These are phyloP conservation scores for Anseranas semipalmata DNA, from an alignment of 2,113 vertebrate species.

Conservation along the genomic window DNA sequence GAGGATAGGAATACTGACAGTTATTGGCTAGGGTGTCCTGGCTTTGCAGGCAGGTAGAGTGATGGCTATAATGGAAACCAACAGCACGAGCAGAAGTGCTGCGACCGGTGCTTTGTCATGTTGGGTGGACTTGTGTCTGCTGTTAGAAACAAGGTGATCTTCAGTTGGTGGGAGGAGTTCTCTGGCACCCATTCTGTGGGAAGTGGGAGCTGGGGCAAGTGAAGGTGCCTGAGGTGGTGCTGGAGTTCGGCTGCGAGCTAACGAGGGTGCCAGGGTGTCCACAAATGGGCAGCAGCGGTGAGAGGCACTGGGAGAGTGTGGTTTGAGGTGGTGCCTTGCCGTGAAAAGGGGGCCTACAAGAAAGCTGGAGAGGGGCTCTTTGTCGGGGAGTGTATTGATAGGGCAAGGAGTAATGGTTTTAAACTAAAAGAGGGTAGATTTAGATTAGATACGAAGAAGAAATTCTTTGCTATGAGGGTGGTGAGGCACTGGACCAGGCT, in stretches of 20 bases:
- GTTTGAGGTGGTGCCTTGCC: neutral
- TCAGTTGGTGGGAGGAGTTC: neutral
- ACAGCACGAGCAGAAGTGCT: neutral
- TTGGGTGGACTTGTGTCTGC: neutral
- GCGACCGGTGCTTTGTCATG: neutral
- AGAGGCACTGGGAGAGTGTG: neutral
- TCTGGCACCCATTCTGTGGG: fast-evolving
- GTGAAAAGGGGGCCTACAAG: too few relatives aligned
- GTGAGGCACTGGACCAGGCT: too few relatives aligned
- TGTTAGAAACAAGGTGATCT: neutral
- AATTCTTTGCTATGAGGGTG: too few relatives aligned
- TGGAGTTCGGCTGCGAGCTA: neutral
- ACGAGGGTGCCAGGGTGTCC: fast-evolving
- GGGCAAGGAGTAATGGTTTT: too few relatives aligned
- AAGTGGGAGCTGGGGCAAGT: neutral
- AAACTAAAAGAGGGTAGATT: too few relatives aligned
- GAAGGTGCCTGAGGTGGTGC: neutral
- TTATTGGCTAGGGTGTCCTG: neutral
- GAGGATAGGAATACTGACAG: neutral
- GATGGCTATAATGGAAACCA: neutral
- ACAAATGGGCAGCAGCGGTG: fast-evolving
- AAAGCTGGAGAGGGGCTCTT: too few relatives aligned
- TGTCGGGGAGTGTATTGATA: too few relatives aligned
- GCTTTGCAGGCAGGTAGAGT: fast-evolving
- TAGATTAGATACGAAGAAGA: too few relatives aligned